Conservation (phyloP, 1,140 invertebrate genomes). For the Meloidogyne exigua region DNA sequence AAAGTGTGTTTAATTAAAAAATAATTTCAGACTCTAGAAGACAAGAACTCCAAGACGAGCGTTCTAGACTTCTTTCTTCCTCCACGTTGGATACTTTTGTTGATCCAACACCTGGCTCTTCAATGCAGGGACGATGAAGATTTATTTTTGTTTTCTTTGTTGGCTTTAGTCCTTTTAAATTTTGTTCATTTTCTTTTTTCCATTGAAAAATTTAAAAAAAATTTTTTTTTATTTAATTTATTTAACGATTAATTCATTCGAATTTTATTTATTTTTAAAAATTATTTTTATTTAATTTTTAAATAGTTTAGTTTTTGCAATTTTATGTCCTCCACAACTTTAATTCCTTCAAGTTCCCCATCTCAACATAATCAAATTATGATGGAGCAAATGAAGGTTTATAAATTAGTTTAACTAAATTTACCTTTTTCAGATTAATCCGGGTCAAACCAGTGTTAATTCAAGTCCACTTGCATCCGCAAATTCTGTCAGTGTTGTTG, state of each 20-base stretch:
- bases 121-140: neutral
- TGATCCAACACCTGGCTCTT: constrained; percentile 16
- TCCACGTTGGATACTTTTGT: constrained; percentile 31
- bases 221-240: neutral
- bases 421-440: neutral
- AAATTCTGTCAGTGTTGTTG: neutral
- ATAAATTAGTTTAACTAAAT: neutral
- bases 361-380: neutral
- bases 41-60: constrained; percentile 23
- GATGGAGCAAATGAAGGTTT: neutral
- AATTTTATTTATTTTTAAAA: constrained; percentile 14
- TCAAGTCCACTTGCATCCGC: neutral
- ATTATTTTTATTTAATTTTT: neutral
- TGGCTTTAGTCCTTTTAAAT: neutral
- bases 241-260: neutral
- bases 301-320: neutral
- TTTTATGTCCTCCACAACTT: neutral
- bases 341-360: constrained; percentile 4
- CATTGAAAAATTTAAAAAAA: neutral
- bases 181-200: neutral
- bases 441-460: neutral
- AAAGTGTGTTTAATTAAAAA: neutral
- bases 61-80: constrained; percentile 42
- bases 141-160: neutral
- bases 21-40: constrained; percentile 37